Base-by-base conservation (phyloP, 53 echinoderm and acorn worm species). In the Hippasteria phrygiana region DNA sequence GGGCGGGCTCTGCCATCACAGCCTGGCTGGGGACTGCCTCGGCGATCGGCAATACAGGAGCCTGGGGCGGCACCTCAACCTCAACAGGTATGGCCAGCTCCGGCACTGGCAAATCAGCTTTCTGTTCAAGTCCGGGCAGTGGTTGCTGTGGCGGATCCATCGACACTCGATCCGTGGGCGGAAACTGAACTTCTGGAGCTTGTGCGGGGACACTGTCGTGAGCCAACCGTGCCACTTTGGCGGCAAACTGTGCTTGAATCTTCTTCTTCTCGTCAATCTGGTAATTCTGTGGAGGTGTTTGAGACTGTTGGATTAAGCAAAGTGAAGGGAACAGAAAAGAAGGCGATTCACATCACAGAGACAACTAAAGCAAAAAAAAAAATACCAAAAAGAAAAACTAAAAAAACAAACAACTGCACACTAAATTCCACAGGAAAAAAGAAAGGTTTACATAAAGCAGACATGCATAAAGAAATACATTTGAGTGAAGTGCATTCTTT, bases 161-260 rank as follows among this genome's bases (percentile, higher is more conserved):
- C 3, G 86, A 2, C 55, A 80, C 74, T 66, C 39, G 79, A 28
- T 66, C 45, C 40, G 87, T 51, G 22, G 73, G 56, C 20, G 80
- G 82, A 29, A 31, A 51, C 53, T 87, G 90, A 22, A 38, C 33
- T 18, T 84, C 84, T 14, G 87, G 18, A 14, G 41, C 76, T 17
- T 33, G 67, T 10, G 75, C 38, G 29, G 48, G 31, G 2, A 12
- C 17, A 7, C 43, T 63, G 43, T 90, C 94, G 40, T 20, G 67
- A n/a, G 95, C 93, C 18, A 84, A 66, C 29, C 87, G 90, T 17
- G 95, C 93, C 9, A 96, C 96, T 40, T 90, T 81, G 12, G 94
- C 92, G 17, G 96, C 96, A 90, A 96, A 94, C 14, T 48, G 45
- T 11, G 96, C 96, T 54, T 95, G 93, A 81, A 95, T 95, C 37